Evolutionary conservation across 2,113 vertebrate species (phyloP), one percentile per base, ranked within the genome.

Genomic region (Saguinus midas): DNA sequence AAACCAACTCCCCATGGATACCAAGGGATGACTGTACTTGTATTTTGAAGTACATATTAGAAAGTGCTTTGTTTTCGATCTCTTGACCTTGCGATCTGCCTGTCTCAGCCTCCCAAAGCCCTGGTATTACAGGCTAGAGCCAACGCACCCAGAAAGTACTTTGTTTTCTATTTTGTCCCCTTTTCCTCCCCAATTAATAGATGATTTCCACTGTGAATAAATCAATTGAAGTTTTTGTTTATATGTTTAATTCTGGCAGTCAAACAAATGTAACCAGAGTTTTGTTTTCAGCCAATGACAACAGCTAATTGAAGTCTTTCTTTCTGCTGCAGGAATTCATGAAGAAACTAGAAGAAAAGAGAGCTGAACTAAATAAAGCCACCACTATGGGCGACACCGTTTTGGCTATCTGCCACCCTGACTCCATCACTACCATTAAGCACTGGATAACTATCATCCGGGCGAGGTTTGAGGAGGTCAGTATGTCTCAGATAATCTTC

Each of bases 381-480:
- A 99, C 98, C 92, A 98, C 98, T 66, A 99, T 99, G 99, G 99
- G 99, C 32, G 99, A 99, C 75, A 99, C 99, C 23, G 99, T 99
- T 95, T 97, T 99, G 96, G 98, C 99, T 97, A 99, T 99, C 98
- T 99, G 99, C 99, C 99, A 99, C 96, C 99, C 99, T 10, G 99
- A 99, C 97, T 99, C 99, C 72, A 99, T 99, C 98, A 99, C 99
- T 96, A 99, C 99, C 98, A 99, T 99, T 98, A 99, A 99, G 97
- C 99, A 99, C 99, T 99, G 99, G 99, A 99, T 99, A 98, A 99
- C 99, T 73, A 99, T 99, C 98, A 99, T 99, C 98, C 99, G 99
- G 99, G 99, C 99, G 81, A 99, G 99, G 83, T 99, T 99, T 94
- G 99, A 99, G 98, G 99, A 99, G 99, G 99, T 99, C 98, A 98